phyloP scores from a whole-genome alignment of 2,888 invertebrate genomes.

The Uloborus plumipes region DNA sequence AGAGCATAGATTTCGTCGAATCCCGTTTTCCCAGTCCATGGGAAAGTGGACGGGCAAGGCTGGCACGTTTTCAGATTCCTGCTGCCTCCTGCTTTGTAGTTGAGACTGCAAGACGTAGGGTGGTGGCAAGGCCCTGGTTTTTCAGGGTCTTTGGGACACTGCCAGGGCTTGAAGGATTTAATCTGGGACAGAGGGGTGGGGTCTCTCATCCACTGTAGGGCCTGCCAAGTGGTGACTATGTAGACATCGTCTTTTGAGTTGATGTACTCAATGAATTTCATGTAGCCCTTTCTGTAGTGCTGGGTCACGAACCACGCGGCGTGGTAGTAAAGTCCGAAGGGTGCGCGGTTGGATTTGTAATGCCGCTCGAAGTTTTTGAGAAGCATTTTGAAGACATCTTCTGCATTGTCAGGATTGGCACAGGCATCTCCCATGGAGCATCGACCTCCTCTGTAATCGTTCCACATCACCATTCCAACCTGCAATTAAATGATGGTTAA shows the following conservation, averaged over 20 bases:
- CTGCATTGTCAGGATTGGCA: constrained; percentile 88
- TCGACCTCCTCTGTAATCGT: constrained; percentile 87
- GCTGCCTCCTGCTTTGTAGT: constrained; percentile 85
- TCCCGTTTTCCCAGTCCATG: constrained; percentile 82
- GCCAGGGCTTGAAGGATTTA: constrained; percentile 89
- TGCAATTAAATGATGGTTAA: constrained; percentile 6
- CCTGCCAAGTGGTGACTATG: constrained; percentile 93
- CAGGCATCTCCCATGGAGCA: constrained; percentile 97
- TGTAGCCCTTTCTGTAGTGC: constrained; percentile 94
- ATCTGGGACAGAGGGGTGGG: constrained; percentile 89
- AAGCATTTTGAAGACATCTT: constrained; percentile 92
- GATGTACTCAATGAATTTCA: constrained; percentile 85
- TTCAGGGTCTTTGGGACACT: constrained; percentile 80
- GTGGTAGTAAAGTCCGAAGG: constrained; percentile 92
- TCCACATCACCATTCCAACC: constrained; percentile 95
- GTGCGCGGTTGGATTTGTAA: constrained; percentile 92
- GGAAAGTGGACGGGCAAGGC: constrained; percentile 85
- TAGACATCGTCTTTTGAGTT: constrained; percentile 81
- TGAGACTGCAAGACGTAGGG: constrained; percentile 93
- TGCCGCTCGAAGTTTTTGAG: constrained; percentile 95
- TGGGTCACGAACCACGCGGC: constrained; percentile 96
- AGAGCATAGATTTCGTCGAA: constrained; percentile 55
- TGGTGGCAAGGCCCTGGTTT: constrained; percentile 92
- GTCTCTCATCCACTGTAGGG: constrained; percentile 93
- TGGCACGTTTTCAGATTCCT: constrained; percentile 96